Conservation (phyloP, 23 tunicate genomes). For the Botrylloides violaceus region DNA sequence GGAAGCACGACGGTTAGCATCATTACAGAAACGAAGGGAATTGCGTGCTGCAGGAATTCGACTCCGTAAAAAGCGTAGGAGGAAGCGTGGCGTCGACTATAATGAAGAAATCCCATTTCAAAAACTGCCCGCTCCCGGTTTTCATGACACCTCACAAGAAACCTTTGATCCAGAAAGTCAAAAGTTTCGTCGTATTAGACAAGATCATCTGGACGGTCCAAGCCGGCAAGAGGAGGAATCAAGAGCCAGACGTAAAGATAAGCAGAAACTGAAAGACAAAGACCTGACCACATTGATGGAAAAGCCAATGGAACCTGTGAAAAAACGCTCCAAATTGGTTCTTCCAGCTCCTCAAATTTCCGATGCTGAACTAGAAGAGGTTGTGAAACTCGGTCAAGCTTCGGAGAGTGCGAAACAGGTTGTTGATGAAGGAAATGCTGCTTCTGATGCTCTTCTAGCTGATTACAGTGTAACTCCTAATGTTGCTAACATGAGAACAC, state of each 20-base stretch:
- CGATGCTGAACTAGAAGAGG: constrained; percentile 94
- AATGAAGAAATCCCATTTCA: constrained; percentile 98
- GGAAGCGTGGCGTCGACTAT: constrained; percentile 83
- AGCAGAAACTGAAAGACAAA: constrained; percentile 78
- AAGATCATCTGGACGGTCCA: constrained; percentile 71
- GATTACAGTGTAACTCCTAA: constrained; percentile 88
- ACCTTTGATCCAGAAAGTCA: constrained; percentile 66
- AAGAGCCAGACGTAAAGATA: constrained; percentile 58
- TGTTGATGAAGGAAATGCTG: constrained; percentile 52
- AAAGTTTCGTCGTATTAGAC: constrained; percentile 63
- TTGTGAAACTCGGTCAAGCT: constrained; percentile 94
- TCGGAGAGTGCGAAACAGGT: constrained; percentile 72
- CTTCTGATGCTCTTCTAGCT: constrained; percentile 56
- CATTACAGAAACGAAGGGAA: constrained; percentile 92
- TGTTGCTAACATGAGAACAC: constrained; percentile 42
- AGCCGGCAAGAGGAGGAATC: constrained; percentile 79
- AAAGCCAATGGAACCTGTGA: constrained; percentile 50
- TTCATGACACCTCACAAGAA: constrained; percentile 76
- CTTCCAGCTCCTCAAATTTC: constrained; percentile 68
- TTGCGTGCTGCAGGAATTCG: constrained; percentile 94
- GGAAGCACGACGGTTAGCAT: constrained; percentile 94
- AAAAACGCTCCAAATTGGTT: constrained; percentile 69
- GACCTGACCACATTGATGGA: constrained; percentile 56
- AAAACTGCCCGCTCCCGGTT: constrained; percentile 76
- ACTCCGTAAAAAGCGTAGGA: constrained; percentile 42